Conservation (phyloP, 2,888 invertebrate species). For the Hirtodrosophila histrioides region DNA sequence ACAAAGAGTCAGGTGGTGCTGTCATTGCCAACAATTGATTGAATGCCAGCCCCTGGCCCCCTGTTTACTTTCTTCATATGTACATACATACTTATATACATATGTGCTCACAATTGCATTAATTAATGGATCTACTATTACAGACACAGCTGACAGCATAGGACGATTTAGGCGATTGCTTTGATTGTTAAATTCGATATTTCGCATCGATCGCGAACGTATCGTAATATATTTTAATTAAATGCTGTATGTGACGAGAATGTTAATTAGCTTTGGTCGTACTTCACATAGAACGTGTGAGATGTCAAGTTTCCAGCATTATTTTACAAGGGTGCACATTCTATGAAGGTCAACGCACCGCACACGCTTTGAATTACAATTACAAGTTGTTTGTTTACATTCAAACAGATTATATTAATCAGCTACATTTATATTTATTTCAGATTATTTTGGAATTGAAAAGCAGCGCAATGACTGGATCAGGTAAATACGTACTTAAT, state of each 20-base stretch:
- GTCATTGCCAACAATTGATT: conserved; percentile 25
- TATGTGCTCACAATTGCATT: background rate
- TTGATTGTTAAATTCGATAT: background rate
- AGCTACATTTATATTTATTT: conserved; percentile 35
- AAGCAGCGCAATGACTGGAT: conserved; percentile 67
- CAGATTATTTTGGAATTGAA: conserved; percentile 29
- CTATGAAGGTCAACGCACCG: conserved; percentile 51
- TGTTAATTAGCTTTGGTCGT: conserved; percentile 51
- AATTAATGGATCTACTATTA: background rate
- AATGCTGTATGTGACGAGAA: conserved; percentile 40
- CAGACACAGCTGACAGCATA: background rate
- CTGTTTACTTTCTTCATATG: background rate
- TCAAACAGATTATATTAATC: conserved; percentile 32
- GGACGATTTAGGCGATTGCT: background rate
- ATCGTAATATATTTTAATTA: conserved; percentile 16
- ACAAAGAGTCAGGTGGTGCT: conserved; percentile 20
- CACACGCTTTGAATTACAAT: conserved; percentile 42
- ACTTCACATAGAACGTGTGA: conserved; percentile 33
- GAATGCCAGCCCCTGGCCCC: background rate
- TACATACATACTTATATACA: background rate
- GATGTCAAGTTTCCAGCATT: conserved; percentile 22
- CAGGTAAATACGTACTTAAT: conserved; percentile 54
- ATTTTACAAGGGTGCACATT: conserved; percentile 39
- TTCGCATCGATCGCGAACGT: background rate
- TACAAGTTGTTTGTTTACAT: conserved; percentile 40